phyloP scores from a whole-genome alignment of 2,888 invertebrate species.

The Lycophotia porphyrea region DNA sequence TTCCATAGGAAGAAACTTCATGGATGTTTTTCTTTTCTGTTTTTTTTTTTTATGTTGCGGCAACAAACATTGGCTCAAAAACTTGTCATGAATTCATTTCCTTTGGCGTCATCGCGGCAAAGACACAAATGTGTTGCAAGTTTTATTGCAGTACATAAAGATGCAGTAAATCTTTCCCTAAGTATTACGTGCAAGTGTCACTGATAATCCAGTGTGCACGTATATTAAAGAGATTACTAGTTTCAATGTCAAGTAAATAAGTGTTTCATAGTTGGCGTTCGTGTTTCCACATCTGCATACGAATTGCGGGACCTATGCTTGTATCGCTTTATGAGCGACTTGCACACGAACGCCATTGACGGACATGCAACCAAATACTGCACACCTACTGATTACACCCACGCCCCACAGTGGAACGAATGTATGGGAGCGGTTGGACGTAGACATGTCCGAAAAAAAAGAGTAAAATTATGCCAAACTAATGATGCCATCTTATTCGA shows the following conservation, averaged over 20 bases:
- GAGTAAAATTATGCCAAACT: no score
- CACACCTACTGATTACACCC: slow-evolving; percentile 65
- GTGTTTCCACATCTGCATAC: slow-evolving; percentile 82
- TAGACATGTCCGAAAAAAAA: no score
- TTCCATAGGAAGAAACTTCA: not conserved
- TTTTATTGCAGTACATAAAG: slow-evolving; percentile 38
- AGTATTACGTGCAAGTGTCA: slow-evolving; percentile 48
- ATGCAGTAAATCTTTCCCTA: slow-evolving; percentile 23
- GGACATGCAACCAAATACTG: slow-evolving; percentile 72
- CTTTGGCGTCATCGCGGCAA: slow-evolving; percentile 11
- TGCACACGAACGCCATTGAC: slow-evolving; percentile 70
- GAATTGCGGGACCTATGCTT: slow-evolving; percentile 72
- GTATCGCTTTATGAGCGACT: slow-evolving; percentile 72
- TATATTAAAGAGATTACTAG: slow-evolving; percentile 52
- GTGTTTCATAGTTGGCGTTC: slow-evolving; percentile 61
- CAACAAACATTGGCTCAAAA: not conserved
- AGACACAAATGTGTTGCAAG: not conserved
- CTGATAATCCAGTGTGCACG: slow-evolving; percentile 42
- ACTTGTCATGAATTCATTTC: not conserved
- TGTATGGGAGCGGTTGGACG: no score
- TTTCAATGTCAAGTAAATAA: slow-evolving; percentile 66
- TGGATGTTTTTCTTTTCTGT: not conserved
- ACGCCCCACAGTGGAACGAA: no score
- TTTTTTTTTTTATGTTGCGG: no score
- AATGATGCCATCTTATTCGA: no score